These are phyloP conservation scores for Balaeniceps rex DNA, from an alignment of 2,113 vertebrate species.

Conservation along the genomic window DNA sequence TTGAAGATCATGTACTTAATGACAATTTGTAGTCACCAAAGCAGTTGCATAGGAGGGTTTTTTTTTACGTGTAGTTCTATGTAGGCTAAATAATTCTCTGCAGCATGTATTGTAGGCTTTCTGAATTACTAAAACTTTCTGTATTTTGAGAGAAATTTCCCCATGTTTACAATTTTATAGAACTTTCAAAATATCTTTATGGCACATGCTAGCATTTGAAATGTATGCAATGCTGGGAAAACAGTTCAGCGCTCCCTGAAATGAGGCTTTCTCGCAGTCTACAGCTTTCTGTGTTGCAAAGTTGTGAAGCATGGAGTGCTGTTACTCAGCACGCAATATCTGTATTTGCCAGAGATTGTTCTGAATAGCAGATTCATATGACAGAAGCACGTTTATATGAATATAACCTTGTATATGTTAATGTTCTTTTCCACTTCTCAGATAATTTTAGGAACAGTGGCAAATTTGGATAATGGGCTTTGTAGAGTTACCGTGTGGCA, in stretches of 20 bases:
- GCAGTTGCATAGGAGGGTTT: neutral
- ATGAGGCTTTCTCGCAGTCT: accelerated
- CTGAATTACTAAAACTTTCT: neutral
- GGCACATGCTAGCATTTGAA: neutral
- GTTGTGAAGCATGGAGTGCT: neutral
- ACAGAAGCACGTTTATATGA: neutral
- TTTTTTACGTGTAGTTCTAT: neutral
- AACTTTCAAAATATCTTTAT: neutral
- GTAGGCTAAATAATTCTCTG: neutral
- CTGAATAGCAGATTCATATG: neutral
- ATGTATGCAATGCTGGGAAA: neutral
- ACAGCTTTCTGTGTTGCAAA: neutral
- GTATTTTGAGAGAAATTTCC: neutral
- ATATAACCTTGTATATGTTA: neutral
- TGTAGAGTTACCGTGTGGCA: neutral
- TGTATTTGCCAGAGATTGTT: neutral
- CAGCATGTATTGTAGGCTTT: neutral
- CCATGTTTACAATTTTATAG: neutral
- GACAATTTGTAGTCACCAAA: neutral
- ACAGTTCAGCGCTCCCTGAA: neutral
- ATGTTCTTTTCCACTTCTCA: neutral
- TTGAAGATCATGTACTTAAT: neutral
- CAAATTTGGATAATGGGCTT: neutral
- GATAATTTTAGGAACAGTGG: neutral
- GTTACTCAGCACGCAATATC: neutral